These are phyloP conservation scores for Vesta saturnalis DNA, from an alignment of 2,888 invertebrate genomes.

Conservation along the genomic window DNA sequence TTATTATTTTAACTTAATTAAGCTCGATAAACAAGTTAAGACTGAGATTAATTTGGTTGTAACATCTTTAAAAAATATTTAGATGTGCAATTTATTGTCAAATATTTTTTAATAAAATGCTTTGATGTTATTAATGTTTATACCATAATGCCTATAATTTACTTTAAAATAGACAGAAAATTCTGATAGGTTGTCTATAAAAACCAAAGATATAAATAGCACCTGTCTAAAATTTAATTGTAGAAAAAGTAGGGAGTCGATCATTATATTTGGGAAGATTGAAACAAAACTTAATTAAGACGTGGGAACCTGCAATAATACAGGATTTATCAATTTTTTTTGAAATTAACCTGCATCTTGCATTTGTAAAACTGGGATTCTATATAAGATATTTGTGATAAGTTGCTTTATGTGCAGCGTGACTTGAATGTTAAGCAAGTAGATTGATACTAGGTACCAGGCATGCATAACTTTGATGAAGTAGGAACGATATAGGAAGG, in stretches of 20 bases:
- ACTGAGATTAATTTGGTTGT: neutral
- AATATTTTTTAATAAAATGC: neutral
- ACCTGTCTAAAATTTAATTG: conserved; percentile 11
- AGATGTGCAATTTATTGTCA: neutral
- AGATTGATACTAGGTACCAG: conserved; percentile 55
- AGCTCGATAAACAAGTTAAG: neutral
- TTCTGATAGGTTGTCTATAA: neutral
- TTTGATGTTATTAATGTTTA: neutral
- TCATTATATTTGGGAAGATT: neutral
- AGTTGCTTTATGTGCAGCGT: conserved; percentile 56
- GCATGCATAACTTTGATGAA: conserved; percentile 53
- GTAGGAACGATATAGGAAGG: conserved; percentile 38
- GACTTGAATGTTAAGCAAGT: conserved; percentile 57
- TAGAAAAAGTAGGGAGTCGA: conserved; percentile 1
- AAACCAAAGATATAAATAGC: conserved; percentile 3
- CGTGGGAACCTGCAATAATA: conserved; percentile 4
- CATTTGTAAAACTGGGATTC: conserved; percentile 27
- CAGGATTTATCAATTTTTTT: neutral
- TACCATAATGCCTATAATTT: neutral
- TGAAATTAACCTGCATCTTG: conserved; percentile 18
- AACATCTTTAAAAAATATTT: neutral
- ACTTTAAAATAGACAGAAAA: neutral
- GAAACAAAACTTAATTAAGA: neutral
- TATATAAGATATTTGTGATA: conserved; percentile 55
- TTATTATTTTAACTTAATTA: neutral